phyloP scores from a whole-genome alignment of 1,140 invertebrate genomes.

The Drosophila busckii region DNA sequence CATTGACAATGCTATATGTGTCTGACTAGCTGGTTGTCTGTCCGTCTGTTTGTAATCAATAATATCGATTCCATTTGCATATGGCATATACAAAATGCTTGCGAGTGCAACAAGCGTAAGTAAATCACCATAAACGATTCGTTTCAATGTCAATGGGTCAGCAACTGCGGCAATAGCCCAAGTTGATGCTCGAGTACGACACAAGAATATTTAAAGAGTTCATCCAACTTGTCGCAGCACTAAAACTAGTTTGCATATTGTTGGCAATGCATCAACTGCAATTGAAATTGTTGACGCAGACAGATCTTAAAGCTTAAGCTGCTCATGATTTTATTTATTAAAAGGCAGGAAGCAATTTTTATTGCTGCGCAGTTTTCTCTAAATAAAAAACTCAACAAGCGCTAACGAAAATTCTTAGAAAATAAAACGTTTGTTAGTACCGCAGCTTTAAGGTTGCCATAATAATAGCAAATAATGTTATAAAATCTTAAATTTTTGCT shows the following conservation, averaged over 20 bases:
- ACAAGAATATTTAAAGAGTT: background rate
- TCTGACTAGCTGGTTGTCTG: conserved; percentile 7
- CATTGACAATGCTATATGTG: conserved; percentile 40
- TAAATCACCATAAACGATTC: conserved; percentile 2
- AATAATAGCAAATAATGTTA: too few relatives aligned
- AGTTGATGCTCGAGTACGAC: background rate
- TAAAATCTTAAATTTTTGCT: too few relatives aligned
- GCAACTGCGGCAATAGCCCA: conserved; percentile 22
- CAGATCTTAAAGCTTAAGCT: too few relatives aligned
- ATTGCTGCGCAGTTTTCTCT: too few relatives aligned
- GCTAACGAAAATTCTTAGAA: too few relatives aligned
- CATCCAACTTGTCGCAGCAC: conserved; percentile 25
- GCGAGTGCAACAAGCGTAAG: conserved; percentile 22
- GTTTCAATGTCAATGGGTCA: conserved; percentile 41
- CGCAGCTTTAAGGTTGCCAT: too few relatives aligned
- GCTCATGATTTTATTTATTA: too few relatives aligned
- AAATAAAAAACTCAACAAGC: too few relatives aligned
- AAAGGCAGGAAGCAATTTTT: too few relatives aligned
- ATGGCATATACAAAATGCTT: background rate
- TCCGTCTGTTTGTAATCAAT: conserved; percentile 55
- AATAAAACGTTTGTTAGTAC: too few relatives aligned
- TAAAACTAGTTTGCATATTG: too few relatives aligned
- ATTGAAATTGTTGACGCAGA: too few relatives aligned
- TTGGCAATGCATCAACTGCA: conserved; percentile 13
- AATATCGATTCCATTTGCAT: conserved; percentile 51